Base-by-base conservation (phyloP, 2,113 vertebrate species). In the Syrrhaptes paradoxus region DNA sequence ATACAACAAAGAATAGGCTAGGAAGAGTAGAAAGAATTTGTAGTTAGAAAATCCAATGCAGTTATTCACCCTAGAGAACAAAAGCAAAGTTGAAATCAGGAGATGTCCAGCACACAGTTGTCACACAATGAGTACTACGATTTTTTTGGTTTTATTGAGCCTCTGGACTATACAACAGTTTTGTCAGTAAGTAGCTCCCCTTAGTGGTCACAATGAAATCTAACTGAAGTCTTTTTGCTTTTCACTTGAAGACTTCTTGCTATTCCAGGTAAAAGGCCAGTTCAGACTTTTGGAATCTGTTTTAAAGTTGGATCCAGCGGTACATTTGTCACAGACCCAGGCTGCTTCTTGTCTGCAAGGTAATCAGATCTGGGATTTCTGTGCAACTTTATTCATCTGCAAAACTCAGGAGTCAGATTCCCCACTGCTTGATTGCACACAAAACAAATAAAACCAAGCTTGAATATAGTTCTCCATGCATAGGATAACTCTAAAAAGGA, bases 31-130 rank as follows among this genome's bases (percentile, higher is more conserved):
- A 95, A 99, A 99, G 97, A 99, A 99, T 98, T 99, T 99, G 98
- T 99, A 99, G 98, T 99, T 99, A 95, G 99, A 99, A 98, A 99
- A 99, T 88, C 99, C 99, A 95, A 99, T 98, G 96, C 99, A 99
- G 98, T 99, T 99, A 98, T 99, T 99, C 89, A 99, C 99, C 99
- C 99, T 99, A 83, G 92, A 96, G 89, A 95, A 97, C 93, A 93
- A 97, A 97, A 97, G 86, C 91, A 41, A 89, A 97, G 88, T 76
- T 93, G 84, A 61, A 96, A 85, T 97, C 82, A 94, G 92, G 55
- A 90, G 52, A 58, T 8, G 81, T 62, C 62, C 81, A 62, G 68
- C 65, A 94, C 66, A 86, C 7, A 12, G 18, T 34, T 57, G 41
- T 18, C 54, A 83, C 59, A 92, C 83, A 94, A 73, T 0, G 26